Base-by-base conservation (phyloP, 2,797 vertebrate genomes). In the Ispidina picta region DNA sequence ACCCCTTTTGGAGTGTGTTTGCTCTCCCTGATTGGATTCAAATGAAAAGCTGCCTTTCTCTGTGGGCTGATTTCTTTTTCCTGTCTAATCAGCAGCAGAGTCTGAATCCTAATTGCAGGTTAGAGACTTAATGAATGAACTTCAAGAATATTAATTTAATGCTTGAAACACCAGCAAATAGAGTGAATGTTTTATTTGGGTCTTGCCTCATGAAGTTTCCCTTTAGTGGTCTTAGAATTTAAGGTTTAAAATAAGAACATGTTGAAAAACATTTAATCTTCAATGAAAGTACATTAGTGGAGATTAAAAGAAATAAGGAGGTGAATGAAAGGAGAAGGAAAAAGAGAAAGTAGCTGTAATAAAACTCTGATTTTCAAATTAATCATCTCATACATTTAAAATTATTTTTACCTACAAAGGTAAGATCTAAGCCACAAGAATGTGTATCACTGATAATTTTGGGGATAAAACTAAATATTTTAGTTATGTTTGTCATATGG, bases 91-190 rank as follows among this genome's bases (percentile, higher is more conserved):
- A 69, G 39, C 74, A 86, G 26, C 82, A 55, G 72, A 86, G 81
- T 19, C 78, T 71, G 95, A 96, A 97, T 97, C 89, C 78, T 96
- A 96, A 95, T 93, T 88, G 88, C 59, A 73, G 78, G 82, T 90
- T 88, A 90, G 88, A n/a, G 85, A 88, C 58, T 87, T 95, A 95
- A 95, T 93, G 95, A 95, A 94, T 95, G 66, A 86, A 94, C 87
- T 89, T 89, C 29, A 75, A 92, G 92, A 93, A 96, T 93, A 96
- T 96, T 96, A 96, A 97, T 95, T 94, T 95, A 96, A 96, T 94
- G 95, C 92, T 95, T 96, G 91, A 95, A 93, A 87, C 81, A 51
- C 58, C 88, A 91, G 69, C 44, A 96, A 93, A 95, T 70, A 95
- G 81, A 93, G 12, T 68, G n/a, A 66, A 85, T 73, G 39, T 28